phyloP scores from a whole-genome alignment of 2,797 vertebrate genomes.

The Platalea minor region DNA sequence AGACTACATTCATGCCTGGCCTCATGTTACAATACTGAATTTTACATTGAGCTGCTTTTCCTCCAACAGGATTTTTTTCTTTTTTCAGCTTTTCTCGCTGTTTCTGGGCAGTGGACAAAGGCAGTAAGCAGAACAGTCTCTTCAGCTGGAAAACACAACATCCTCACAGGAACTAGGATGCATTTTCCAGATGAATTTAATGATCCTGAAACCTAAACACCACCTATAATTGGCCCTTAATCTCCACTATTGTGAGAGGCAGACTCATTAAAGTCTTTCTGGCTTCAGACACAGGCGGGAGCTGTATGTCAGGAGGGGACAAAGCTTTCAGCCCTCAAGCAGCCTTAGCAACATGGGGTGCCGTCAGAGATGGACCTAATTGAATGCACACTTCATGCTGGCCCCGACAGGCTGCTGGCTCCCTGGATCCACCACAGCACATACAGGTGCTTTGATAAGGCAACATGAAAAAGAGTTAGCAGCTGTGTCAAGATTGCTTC shows the following conservation, averaged over 20 bases:
- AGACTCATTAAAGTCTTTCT: constrained; percentile 3
- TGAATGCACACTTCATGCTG: fast-evolving
- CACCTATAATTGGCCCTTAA: neutral
- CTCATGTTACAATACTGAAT: neutral
- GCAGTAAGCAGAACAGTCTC: neutral
- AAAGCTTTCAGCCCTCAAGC: neutral
- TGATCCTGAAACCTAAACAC: constrained; percentile 15
- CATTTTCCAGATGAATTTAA: constrained; percentile 15
- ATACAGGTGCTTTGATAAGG: neutral
- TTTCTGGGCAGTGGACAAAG: neutral
- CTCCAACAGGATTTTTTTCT: neutral
- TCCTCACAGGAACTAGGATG: neutral
- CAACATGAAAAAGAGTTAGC: neutral
- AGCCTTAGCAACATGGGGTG: neutral
- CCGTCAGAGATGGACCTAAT: neutral
- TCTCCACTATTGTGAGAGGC: neutral
- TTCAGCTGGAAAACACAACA: neutral
- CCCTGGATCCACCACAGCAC: fast-evolving
- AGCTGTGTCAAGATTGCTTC: neutral
- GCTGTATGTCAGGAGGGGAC: neutral
- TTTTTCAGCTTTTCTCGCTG: neutral
- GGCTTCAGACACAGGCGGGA: neutral
- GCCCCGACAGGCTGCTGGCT: neutral
- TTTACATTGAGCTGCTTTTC: neutral
- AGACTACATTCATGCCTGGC: neutral